A percentile compares a stretch with the other conserved stretches of the same genome.
Evolutionary conservation across 2,797 vertebrate genomes (phyloP).

Genomic region (Premnoplex brunnescens): DNA sequence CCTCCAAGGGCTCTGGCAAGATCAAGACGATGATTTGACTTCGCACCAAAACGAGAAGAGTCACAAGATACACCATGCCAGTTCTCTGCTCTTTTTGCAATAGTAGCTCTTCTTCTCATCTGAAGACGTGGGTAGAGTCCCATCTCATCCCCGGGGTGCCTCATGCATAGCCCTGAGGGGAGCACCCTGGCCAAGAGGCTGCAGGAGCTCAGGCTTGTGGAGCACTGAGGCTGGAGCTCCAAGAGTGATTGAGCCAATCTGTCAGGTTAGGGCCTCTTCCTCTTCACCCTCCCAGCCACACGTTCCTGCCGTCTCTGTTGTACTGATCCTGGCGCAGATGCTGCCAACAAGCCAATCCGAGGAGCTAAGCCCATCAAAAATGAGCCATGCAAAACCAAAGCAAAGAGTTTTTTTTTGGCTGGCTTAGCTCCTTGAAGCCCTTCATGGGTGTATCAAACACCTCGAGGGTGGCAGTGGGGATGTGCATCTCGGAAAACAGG

Average conservation of each 20-base stretch:
- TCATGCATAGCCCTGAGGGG: background rate
- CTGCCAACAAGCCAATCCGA: background rate
- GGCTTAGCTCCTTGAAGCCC: background rate
- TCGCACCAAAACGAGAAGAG: background rate
- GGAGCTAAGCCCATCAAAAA: background rate
- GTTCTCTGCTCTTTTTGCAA: background rate
- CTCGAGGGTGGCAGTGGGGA: background rate
- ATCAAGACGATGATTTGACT: accelerated
- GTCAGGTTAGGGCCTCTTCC: background rate
- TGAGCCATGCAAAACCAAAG: background rate
- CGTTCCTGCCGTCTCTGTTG: background rate
- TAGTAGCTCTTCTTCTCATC: background rate
- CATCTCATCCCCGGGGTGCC: background rate
- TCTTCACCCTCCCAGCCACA: accelerated
- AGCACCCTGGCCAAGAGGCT: background rate
- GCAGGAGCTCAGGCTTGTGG: background rate
- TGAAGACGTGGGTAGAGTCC: background rate
- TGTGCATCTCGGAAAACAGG: background rate
- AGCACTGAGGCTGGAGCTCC: background rate
- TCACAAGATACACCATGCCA: background rate
- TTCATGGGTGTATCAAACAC: background rate
- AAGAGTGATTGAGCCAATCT: background rate
- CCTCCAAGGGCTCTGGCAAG: background rate
- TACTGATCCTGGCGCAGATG: background rate
- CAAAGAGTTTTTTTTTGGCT: background rate